phyloP scores from a whole-genome alignment of 2,888 invertebrate species.

The Hyposoter didymator region DNA sequence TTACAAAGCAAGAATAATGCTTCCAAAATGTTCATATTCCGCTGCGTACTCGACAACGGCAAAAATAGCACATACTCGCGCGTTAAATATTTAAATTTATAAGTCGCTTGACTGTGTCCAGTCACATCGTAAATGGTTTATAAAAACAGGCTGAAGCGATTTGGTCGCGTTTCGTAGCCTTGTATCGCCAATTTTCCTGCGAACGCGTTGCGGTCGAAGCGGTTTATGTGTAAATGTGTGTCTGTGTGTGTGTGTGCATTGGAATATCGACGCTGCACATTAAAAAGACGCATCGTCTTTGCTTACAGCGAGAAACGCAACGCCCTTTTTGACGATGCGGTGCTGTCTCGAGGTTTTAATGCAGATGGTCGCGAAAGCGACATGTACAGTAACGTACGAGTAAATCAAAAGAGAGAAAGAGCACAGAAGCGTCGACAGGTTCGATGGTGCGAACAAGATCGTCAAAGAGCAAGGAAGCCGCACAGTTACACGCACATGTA shows the following conservation, averaged over 20 bases:
- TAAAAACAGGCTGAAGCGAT: conserved; percentile 44
- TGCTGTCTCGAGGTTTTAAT: neutral
- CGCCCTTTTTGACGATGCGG: conserved; percentile 21
- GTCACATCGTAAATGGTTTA: conserved; percentile 51
- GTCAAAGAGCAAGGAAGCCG: conserved; percentile 74
- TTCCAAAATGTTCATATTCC: conserved; percentile 25
- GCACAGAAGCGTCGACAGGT: conserved; percentile 70
- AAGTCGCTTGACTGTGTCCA: conserved; percentile 27
- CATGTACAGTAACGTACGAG: conserved; percentile 25
- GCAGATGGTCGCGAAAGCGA: conserved; percentile 35
- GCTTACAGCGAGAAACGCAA: neutral
- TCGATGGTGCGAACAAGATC: conserved; percentile 80
- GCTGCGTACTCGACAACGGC: conserved; percentile 11
- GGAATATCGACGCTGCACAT: neutral
- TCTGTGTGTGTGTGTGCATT: neutral
- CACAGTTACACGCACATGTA: conserved; percentile 28
- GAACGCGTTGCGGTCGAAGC: conserved; percentile 45
- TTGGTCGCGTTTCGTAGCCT: conserved; percentile 24
- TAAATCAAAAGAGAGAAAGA: conserved; percentile 53
- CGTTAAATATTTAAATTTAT: conserved; percentile 41
- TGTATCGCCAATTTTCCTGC: conserved; percentile 43
- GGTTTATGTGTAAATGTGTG: conserved; percentile 2
- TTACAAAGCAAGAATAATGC: conserved; percentile 23
- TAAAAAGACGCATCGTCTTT: neutral
- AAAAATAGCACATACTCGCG: conserved; percentile 22